A percentile compares a stretch with the other conserved stretches of the same genome.
phyloP scores from a whole-genome alignment of 2,888 invertebrate genomes.

The Acanthococcus lagerstroemiae region DNA sequence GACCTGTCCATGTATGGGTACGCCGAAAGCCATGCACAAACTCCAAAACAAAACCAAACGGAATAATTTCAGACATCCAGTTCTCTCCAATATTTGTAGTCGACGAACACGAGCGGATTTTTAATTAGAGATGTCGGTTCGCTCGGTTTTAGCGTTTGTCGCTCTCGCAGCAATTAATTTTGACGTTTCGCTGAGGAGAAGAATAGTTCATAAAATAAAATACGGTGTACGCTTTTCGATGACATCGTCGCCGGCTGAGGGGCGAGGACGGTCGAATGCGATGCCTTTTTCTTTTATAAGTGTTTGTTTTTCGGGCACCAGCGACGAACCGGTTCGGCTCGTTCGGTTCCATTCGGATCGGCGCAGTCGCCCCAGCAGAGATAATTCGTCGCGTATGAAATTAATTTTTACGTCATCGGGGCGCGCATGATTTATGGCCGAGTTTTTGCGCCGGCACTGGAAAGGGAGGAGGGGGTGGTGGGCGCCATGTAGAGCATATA shows the following conservation, averaged over 20 bases:
- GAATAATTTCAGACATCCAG: constrained; percentile 20
- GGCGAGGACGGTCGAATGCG: not conserved
- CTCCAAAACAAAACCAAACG: constrained; percentile 5
- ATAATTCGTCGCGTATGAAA: not conserved
- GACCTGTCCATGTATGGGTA: constrained; percentile 10
- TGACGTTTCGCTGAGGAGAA: constrained; percentile 1
- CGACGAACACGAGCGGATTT: constrained; percentile 20
- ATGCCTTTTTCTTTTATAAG: not conserved
- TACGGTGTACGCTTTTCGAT: not conserved
- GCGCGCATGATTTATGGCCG: too few species aligned
- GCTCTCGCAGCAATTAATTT: constrained; percentile 4
- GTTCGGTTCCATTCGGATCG: too few species aligned
- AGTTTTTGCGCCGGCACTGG: too few species aligned
- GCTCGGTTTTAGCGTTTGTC: not conserved
- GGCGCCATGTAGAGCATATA: too few species aligned
- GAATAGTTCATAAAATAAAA: too few species aligned
- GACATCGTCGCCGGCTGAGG: not conserved
- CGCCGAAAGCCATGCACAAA: constrained; percentile 17
- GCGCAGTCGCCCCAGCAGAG: not conserved
- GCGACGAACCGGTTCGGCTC: too few species aligned
- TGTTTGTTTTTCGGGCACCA: too few species aligned
- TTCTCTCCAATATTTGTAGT: not conserved
- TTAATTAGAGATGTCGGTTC: constrained; percentile 10
- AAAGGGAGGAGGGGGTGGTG: too few species aligned
- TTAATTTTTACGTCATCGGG: too few species aligned